A percentile compares a stretch with the other conserved stretches of the same genome.
phyloP scores from a whole-genome alignment of 2,113 vertebrate species.

The Vombatus ursinus region DNA sequence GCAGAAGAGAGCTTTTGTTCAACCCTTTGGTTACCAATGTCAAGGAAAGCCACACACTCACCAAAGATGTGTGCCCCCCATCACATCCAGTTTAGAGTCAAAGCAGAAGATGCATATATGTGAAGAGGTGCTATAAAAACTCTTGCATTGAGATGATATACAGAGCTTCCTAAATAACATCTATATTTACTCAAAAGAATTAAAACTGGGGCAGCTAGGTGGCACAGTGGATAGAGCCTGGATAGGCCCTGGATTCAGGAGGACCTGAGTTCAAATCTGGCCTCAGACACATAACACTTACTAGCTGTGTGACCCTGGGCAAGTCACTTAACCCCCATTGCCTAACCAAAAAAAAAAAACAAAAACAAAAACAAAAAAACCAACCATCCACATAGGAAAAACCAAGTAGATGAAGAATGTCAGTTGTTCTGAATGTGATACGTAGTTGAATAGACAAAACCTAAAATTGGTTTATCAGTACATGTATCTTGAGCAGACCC shows the following conservation, averaged over 20 bases:
- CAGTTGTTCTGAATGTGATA: background rate
- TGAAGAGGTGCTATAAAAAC: background rate
- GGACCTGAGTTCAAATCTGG: too few species aligned
- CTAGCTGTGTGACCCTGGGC: too few species aligned
- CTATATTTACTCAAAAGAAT: background rate
- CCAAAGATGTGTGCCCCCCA: background rate
- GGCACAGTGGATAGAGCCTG: too few species aligned
- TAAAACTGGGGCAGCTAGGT: background rate
- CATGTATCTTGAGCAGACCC: background rate
- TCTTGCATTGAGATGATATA: background rate
- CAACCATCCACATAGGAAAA: background rate
- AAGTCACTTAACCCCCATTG: too few species aligned
- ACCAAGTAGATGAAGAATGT: background rate
- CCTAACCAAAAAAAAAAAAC: too few species aligned
- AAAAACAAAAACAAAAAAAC: too few species aligned
- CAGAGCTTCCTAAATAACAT: background rate
- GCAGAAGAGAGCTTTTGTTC: background rate
- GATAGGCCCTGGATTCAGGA: too few species aligned
- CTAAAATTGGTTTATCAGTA: background rate
- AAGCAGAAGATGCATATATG: background rate
- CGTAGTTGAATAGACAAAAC: background rate
- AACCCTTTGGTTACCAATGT: background rate
- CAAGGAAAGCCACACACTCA: background rate
- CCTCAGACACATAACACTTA: too few species aligned
- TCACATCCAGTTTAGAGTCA: background rate